Evolutionary conservation across 2,113 vertebrate species (phyloP).

Genomic region (Barnardius zonarius): DNA sequence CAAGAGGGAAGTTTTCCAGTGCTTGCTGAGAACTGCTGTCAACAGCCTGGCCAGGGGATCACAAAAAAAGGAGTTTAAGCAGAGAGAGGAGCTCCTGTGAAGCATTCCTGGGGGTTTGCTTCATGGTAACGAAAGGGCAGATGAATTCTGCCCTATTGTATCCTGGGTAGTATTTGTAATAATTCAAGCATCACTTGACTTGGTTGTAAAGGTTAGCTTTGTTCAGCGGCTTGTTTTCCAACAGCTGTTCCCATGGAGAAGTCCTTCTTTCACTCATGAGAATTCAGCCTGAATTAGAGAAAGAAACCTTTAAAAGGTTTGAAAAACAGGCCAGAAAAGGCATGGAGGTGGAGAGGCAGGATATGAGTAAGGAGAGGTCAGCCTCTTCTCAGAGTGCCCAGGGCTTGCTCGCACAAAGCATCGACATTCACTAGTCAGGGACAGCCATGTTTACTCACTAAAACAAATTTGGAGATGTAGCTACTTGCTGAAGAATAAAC

Average conservation of each 20-base stretch:
- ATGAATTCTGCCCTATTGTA: slow-evolving; percentile 40
- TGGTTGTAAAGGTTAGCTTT: slow-evolving; percentile 68
- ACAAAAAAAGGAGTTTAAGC: not conserved
- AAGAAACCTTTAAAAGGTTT: not conserved
- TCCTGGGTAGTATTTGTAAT: slow-evolving; percentile 39
- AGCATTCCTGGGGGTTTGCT: not conserved
- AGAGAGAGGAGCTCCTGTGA: not conserved
- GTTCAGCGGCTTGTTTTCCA: slow-evolving; percentile 53
- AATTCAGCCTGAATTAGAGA: slow-evolving; percentile 43
- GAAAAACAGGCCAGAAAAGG: slow-evolving; percentile 32
- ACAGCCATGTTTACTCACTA: not conserved
- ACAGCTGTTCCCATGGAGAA: slow-evolving; percentile 75
- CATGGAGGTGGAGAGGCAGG: not conserved
- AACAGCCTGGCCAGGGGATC: not conserved
- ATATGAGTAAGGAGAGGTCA: slow-evolving; percentile 17
- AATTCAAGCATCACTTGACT: slow-evolving; percentile 63
- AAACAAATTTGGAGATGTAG: not conserved
- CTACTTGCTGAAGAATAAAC: not conserved
- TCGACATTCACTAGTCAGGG: not conserved
- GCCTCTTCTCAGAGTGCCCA: not conserved
- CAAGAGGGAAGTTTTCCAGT: slow-evolving; percentile 7
- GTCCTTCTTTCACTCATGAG: slow-evolving; percentile 32
- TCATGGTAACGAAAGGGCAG: slow-evolving; percentile 27
- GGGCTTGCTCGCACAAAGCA: not conserved
- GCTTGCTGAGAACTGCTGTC: not conserved